A percentile compares a stretch with the other conserved stretches of the same genome.
Conservation (phyloP, 2,797 vertebrate species). For the Threskiornis aethiopicus region DNA sequence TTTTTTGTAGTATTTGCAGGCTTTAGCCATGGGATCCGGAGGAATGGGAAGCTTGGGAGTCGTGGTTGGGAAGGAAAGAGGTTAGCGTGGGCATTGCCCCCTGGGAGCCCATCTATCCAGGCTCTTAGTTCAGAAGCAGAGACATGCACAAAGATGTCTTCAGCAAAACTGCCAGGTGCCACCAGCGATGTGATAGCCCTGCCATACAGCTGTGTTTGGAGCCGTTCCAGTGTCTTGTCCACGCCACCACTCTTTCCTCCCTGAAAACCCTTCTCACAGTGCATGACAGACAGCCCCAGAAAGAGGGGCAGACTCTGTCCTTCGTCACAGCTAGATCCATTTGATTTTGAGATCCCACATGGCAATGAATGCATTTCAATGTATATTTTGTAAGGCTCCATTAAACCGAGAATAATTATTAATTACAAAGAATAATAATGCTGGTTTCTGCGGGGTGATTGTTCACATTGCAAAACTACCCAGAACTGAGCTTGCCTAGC, state of each 20-base stretch:
- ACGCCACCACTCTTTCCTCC: background rate
- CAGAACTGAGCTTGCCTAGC: background rate
- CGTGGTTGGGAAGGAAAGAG: background rate
- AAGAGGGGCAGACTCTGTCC: background rate
- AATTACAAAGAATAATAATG: background rate
- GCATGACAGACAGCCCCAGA: background rate
- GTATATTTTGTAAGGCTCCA: background rate
- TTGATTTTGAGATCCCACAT: background rate
- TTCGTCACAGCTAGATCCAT: background rate
- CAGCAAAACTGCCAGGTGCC: background rate
- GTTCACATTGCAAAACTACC: background rate
- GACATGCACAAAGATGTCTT: background rate
- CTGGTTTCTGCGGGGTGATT: background rate
- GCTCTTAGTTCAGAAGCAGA: background rate
- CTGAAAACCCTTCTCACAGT: background rate
- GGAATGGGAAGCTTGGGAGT: background rate
- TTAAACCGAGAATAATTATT: background rate
- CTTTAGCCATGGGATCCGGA: background rate
- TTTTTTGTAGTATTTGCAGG: background rate
- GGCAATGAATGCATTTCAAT: background rate
- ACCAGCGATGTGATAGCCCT: background rate
- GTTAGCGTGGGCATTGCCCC: fast-evolving
- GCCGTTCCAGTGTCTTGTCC: background rate
- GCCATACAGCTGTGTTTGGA: background rate
- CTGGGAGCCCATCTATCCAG: background rate